Evolutionary conservation across 1,140 invertebrate species (phyloP).

Genomic region (Ips typographus): DNA sequence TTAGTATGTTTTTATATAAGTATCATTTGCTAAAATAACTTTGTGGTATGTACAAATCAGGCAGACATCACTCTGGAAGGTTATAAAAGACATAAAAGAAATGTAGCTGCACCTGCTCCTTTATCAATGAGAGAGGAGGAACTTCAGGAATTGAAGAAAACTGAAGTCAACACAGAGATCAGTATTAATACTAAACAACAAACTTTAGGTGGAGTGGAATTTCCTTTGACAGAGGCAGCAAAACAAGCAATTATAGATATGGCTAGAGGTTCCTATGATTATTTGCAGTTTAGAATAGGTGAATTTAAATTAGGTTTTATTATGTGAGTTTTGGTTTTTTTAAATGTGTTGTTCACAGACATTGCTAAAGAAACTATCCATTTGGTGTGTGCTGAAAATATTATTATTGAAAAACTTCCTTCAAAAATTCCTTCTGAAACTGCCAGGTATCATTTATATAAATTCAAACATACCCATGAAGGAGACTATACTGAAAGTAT

Average conservation of each 20-base stretch:
- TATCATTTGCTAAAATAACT: too few species aligned
- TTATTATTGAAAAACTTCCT: constrained; percentile 66
- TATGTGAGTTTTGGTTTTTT: constrained; percentile 24
- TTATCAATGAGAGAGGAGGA: constrained; percentile 89
- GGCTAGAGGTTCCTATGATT: constrained; percentile 66
- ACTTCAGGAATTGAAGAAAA: constrained; percentile 75
- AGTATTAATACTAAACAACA: constrained; percentile 85
- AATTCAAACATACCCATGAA: constrained; percentile 90
- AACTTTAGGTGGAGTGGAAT: constrained; percentile 87
- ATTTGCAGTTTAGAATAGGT: constrained; percentile 77
- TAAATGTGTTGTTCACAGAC: constrained; percentile 54
- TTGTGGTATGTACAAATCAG: constrained; percentile 49
- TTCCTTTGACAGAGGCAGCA: constrained; percentile 86
- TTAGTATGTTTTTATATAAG: constrained; percentile 55
- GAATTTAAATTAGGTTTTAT: constrained; percentile 27
- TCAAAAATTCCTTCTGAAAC: constrained; percentile 77
- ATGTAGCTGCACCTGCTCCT: constrained; percentile 80
- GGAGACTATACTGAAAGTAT: constrained; percentile 83
- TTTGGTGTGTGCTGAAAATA: constrained; percentile 65
- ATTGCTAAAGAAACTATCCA: constrained; percentile 76
- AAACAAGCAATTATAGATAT: constrained; percentile 71
- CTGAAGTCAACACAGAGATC: constrained; percentile 75
- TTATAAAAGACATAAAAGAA: constrained; percentile 76
- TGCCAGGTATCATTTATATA: constrained; percentile 90
- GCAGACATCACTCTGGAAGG: constrained; percentile 81